These are phyloP conservation scores for Platysteira castanea DNA, from an alignment of 2,113 vertebrate species.

Conservation along the genomic window DNA sequence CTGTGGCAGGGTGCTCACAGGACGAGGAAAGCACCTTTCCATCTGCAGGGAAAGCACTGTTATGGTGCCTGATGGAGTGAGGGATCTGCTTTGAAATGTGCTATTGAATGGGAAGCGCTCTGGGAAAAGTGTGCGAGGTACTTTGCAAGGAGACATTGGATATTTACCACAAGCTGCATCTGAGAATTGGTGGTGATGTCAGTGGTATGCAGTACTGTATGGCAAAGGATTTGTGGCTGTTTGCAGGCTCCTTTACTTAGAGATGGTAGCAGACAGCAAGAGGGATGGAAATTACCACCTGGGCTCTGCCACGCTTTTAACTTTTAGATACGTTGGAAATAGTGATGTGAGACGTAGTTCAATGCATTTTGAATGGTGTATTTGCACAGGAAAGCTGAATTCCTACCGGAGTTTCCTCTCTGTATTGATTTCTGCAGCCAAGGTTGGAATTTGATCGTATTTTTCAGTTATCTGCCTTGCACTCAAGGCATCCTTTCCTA, in stretches of 20 bases:
- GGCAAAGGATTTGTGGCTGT: not conserved
- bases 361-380: not conserved
- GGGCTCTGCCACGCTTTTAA: fast-evolving
- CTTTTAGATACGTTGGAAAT: not conserved
- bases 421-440: not conserved
- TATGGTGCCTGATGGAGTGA: not conserved
- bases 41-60: not conserved
- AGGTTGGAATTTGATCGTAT: not conserved
- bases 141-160: not conserved
- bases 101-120: not conserved
- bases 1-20: not conserved
- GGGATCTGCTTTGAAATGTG: not conserved
- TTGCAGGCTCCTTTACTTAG: not conserved
- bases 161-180: not conserved
- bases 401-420: not conserved
- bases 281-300: not conserved
- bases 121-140: fast-evolving
- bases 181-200: not conserved
- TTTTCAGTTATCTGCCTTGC: not conserved
- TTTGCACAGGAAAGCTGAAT: not conserved
- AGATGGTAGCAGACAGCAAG: not conserved
- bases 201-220: not conserved
- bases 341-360: not conserved
- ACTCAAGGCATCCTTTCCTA: not conserved
- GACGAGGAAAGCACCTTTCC: not conserved